phyloP scores from a whole-genome alignment of 2,113 vertebrate species.

The Brachirus orientalis region DNA sequence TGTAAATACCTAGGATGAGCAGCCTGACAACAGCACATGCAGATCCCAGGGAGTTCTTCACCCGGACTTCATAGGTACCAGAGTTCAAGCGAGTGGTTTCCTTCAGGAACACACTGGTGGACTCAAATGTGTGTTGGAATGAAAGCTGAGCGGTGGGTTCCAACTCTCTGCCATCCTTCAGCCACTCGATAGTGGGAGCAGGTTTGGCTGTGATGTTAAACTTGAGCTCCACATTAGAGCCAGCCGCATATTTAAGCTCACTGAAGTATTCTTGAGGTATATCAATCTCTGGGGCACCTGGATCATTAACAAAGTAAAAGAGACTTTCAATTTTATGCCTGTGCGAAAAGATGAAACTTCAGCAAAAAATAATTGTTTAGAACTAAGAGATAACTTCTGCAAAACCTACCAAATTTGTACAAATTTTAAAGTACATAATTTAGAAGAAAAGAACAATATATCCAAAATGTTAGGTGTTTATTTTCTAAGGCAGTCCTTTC shows the following conservation, averaged over 20 bases:
- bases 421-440: too few species aligned
- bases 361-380: too few species aligned
- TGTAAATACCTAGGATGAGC: conserved; percentile 90
- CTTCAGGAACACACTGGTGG: conserved; percentile 88
- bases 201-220: conserved; percentile 95
- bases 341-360: too few species aligned
- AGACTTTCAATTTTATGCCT: background rate
- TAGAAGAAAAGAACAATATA: too few species aligned
- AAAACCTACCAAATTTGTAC: too few species aligned
- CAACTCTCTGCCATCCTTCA: conserved; percentile 91
- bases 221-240: conserved; percentile 88
- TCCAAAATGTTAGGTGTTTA: too few species aligned
- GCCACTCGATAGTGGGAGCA: conserved; percentile 94
- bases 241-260: conserved; percentile 91
- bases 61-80: conserved; percentile 92
- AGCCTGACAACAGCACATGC: conserved; percentile 88
- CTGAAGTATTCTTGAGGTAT: conserved; percentile 92
- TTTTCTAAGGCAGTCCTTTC: too few species aligned
- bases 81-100: conserved; percentile 91
- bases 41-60: conserved; percentile 96
- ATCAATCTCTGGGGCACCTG: conserved; percentile 95
- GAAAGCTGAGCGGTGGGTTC: conserved; percentile 84
- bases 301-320: conserved; percentile 19
- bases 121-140: conserved; percentile 89
- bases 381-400: too few species aligned